These are phyloP conservation scores for Sander vitreus DNA, from an alignment of 2,113 vertebrate species.

Conservation along the genomic window DNA sequence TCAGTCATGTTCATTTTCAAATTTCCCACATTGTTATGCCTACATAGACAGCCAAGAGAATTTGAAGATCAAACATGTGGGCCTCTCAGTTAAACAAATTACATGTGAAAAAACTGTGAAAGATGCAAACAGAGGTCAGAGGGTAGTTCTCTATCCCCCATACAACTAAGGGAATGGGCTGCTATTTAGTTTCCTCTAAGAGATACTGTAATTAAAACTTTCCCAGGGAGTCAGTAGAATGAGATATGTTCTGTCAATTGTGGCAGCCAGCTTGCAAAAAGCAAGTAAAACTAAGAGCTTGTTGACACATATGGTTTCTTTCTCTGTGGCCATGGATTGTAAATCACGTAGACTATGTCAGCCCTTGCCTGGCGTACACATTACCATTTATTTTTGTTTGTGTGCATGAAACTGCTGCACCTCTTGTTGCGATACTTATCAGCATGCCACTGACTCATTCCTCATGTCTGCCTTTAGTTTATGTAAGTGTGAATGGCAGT, in stretches of 20 bases:
- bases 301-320: constrained; percentile 75
- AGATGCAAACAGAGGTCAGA: constrained; percentile 20
- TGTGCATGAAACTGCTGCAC: constrained; percentile 33
- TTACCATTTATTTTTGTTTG: constrained; percentile 61
- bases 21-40: constrained; percentile 15
- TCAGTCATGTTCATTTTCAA: constrained; percentile 20
- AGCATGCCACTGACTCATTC: constrained; percentile 35
- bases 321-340: constrained; percentile 58
- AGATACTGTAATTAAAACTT: constrained; percentile 58
- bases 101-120: constrained; percentile 1
- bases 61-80: constrained; percentile 17
- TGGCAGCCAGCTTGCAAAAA: constrained; percentile 58
- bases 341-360: constrained; percentile 62
- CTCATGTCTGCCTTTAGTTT: constrained; percentile 36
- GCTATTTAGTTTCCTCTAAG: constrained; percentile 23
- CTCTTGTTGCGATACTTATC: constrained; percentile 38
- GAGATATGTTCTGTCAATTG: constrained; percentile 55
- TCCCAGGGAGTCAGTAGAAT: constrained; percentile 56
- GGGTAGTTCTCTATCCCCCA: neutral
- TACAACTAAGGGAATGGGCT: constrained; percentile 12
- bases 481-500: constrained; percentile 52
- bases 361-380: constrained; percentile 46
- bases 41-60: constrained; percentile 12
- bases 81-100: constrained; percentile 3
- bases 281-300: constrained; percentile 57